Conservation (phyloP, 2,888 invertebrate species). For the Gnatocerus cornutus region DNA sequence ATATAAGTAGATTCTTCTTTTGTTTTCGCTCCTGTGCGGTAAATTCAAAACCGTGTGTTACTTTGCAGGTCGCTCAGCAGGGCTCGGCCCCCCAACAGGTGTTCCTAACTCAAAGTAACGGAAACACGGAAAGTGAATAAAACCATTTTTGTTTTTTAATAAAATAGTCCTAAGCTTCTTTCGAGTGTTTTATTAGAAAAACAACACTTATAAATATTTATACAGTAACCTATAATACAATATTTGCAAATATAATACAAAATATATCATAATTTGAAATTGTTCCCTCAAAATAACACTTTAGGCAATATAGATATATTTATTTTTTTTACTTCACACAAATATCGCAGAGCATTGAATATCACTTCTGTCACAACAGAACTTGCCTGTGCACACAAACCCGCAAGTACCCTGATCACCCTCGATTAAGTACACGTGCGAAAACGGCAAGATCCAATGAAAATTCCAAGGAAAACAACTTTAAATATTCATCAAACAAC, state of each 20-base stretch:
- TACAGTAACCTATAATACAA: conserved; percentile 54
- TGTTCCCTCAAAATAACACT: conserved; percentile 56
- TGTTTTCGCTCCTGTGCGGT: no score
- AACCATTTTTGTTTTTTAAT: conserved; percentile 28
- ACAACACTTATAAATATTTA: conserved; percentile 59
- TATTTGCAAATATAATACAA: conserved; percentile 59
- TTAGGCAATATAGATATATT: conserved; percentile 52
- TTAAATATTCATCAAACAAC: conserved; percentile 41
- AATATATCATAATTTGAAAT: conserved; percentile 58
- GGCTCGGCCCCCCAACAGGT: conserved; percentile 66
- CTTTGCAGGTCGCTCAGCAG: conserved; percentile 66
- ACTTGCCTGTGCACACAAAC: conserved; percentile 6
- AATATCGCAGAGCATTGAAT: conserved; percentile 49
- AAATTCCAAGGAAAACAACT: conserved; percentile 15
- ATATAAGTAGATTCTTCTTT: no score
- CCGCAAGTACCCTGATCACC: not conserved
- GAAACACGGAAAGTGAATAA: conserved; percentile 66
- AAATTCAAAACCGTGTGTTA: no score
- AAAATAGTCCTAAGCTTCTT: conserved; percentile 1
- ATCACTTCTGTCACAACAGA: conserved; percentile 26
- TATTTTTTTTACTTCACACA: conserved; percentile 29
- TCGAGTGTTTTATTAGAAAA: conserved; percentile 50
- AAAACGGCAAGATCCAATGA: conserved; percentile 19
- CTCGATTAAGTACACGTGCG: conserved; percentile 31
- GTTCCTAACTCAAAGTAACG: conserved; percentile 68